Evolutionary conservation across 2,888 invertebrate genomes (phyloP), one percentile per base, ranked within the genome.

Genomic region (Lasioglossum zephyrum): DNA sequence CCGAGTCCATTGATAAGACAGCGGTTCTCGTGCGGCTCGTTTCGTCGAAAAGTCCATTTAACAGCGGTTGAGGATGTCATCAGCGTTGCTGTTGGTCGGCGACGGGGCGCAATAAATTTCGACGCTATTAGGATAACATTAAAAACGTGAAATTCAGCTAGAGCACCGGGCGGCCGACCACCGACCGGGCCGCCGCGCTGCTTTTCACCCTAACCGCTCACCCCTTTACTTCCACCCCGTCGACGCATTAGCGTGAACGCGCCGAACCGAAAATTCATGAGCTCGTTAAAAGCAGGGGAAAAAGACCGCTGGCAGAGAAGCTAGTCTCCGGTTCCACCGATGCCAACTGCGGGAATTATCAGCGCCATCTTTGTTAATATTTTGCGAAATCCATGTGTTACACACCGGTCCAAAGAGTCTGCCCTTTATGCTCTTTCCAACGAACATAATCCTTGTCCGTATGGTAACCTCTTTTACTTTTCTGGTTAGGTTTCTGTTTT

Each of bases 71-170:
- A 63, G 18, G 31, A 9, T 60, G 60, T 63, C 73, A 69, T 39
- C 63, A 53, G 41, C 31, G n/a, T 60, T 76, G 72, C 76, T 57
- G 73, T 79, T 75, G 70, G 60, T 63, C 73, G 49, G 73, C 73
- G 60, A 60, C 53, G 72, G 16, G 36, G 41, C 36, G 78, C 78
- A 39, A 87, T 87, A 85, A 85, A 88, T 87, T 88, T 77, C 70
- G 63, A 77, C 82, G 77, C 79, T 81, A 83, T 88, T 87, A 85
- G 76, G 73, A 81, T 60, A 74, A 80, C 79, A 57, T 81, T 81
- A 83, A 84, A 87, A 85, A 81, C 81, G 49, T 39, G 76, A 89
- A 86, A 82, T 82, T 82, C 82, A 95, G 87, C 93, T 93, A 88
- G 53, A 57, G 60, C 41, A 31, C 47, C 60, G 77, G 70, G 79